Conservation (phyloP, 2,113 vertebrate genomes). For the Gallinago undulata region DNA sequence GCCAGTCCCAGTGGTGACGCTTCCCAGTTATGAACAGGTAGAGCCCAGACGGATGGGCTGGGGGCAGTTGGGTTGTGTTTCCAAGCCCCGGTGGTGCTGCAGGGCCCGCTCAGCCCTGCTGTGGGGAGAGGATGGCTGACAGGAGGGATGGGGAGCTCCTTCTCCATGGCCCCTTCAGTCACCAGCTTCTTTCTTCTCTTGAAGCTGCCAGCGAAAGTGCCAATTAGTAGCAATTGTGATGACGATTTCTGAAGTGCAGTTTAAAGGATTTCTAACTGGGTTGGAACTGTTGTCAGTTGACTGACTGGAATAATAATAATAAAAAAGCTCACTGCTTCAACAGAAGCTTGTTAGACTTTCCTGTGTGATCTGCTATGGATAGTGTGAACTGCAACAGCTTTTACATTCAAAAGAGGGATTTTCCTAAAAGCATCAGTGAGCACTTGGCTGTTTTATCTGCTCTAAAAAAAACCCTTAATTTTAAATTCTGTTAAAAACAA, state of each 20-base stretch:
- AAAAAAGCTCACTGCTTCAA: conserved; percentile 10
- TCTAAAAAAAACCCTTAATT: not conserved
- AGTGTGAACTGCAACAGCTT: not conserved
- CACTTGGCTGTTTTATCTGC: conserved; percentile 60
- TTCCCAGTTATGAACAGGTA: not conserved
- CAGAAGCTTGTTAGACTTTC: conserved; percentile 63
- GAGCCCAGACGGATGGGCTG: fast-evolving
- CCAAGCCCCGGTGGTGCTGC: not conserved
- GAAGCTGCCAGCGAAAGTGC: conserved; percentile 40
- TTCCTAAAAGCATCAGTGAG: conserved; percentile 78
- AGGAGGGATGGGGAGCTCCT: not conserved
- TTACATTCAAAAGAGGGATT: conserved; percentile 71
- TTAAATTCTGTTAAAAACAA: conserved; percentile 54
- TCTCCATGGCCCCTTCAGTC: not conserved
- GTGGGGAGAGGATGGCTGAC: not conserved
- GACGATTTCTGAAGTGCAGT: conserved; percentile 59
- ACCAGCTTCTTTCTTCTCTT: conserved; percentile 4
- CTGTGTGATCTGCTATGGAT: conserved; percentile 64
- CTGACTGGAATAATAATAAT: conserved; percentile 58
- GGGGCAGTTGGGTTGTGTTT: fast-evolving
- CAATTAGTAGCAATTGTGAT: conserved; percentile 66
- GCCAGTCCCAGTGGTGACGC: not conserved
- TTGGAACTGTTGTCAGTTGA: conserved; percentile 52
- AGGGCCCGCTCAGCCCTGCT: not conserved
- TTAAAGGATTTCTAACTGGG: conserved; percentile 61